These are phyloP conservation scores for Pogona vitticeps DNA, from an alignment of 2,113 vertebrate genomes.

Conservation along the genomic window DNA sequence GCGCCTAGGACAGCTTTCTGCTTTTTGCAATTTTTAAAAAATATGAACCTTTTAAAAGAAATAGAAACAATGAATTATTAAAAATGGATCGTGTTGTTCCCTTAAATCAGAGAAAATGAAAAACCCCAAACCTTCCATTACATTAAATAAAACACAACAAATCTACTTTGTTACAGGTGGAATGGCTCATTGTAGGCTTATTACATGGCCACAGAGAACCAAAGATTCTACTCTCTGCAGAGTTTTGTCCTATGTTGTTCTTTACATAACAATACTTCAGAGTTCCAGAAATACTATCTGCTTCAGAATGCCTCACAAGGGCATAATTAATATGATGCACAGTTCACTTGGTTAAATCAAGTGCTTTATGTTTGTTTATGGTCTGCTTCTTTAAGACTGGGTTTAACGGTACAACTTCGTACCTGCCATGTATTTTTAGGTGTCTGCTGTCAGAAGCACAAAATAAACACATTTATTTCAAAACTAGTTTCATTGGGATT, in stretches of 20 bases:
- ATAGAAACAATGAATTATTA: constrained; percentile 38
- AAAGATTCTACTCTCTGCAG: constrained; percentile 3
- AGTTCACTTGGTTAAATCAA: neutral
- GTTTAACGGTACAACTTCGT: constrained; percentile 7
- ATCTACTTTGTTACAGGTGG: constrained; percentile 27
- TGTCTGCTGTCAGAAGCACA: neutral
- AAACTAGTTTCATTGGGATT: neutral
- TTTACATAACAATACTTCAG: neutral
- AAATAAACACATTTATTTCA: neutral
- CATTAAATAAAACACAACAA: constrained; percentile 35
- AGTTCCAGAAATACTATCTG: constrained; percentile 4
- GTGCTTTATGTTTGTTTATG: constrained; percentile 26
- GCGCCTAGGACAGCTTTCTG: constrained; percentile 37
- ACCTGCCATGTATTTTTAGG: neutral
- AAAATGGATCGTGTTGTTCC: constrained; percentile 35
- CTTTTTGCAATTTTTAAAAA: constrained; percentile 40
- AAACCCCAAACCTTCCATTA: constrained; percentile 12
- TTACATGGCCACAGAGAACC: neutral
- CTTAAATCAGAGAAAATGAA: constrained; percentile 14
- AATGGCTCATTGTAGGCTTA: neutral
- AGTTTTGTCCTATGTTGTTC: neutral
- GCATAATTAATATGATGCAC: constrained; percentile 16
- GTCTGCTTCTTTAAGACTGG: neutral
- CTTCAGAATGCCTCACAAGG: constrained; percentile 7
- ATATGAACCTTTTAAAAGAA: constrained; percentile 28